Percentiles rank a stretch among this genome's conserved stretches.
phyloP scores from a whole-genome alignment of 1,140 invertebrate species.

The Procambarus virginalis region DNA sequence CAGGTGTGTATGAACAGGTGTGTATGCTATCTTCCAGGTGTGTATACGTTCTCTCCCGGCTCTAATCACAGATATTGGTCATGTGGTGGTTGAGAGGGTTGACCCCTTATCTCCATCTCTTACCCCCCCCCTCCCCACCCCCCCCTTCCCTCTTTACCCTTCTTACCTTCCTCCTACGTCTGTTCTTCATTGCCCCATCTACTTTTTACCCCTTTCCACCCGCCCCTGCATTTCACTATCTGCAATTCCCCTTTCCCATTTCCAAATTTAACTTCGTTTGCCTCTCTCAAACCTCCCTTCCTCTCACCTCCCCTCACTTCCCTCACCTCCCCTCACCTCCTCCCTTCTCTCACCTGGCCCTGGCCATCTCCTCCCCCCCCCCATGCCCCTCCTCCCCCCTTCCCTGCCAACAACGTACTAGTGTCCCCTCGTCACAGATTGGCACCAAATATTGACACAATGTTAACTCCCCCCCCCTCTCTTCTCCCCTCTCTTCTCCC shows the following conservation, averaged over 20 bases:
- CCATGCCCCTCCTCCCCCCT: neutral
- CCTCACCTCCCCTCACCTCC: neutral
- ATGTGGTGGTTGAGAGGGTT: too few relatives aligned
- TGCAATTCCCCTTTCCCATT: too few relatives aligned
- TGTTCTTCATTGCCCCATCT: neutral
- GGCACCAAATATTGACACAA: conserved; percentile 10
- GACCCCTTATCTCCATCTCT: too few relatives aligned
- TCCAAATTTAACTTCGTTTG: neutral
- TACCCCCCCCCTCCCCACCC: neutral
- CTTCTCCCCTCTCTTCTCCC: neutral
- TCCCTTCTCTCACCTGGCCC: neutral
- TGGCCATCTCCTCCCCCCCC: neutral
- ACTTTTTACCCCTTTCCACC: neutral
- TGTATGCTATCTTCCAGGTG: too few relatives aligned
- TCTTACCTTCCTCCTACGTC: neutral
- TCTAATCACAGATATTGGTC: too few relatives aligned
- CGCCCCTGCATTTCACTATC: neutral
- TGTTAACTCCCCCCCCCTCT: neutral
- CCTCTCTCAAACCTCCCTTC: neutral
- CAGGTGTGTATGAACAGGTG: too few relatives aligned
- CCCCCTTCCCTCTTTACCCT: neutral
- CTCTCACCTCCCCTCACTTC: neutral
- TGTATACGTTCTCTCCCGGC: too few relatives aligned
- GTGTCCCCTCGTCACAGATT: neutral
- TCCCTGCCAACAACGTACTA: neutral